Evolutionary conservation across 2,797 vertebrate genomes (phyloP).

Genomic region (Distichodus sexfasciatus): DNA sequence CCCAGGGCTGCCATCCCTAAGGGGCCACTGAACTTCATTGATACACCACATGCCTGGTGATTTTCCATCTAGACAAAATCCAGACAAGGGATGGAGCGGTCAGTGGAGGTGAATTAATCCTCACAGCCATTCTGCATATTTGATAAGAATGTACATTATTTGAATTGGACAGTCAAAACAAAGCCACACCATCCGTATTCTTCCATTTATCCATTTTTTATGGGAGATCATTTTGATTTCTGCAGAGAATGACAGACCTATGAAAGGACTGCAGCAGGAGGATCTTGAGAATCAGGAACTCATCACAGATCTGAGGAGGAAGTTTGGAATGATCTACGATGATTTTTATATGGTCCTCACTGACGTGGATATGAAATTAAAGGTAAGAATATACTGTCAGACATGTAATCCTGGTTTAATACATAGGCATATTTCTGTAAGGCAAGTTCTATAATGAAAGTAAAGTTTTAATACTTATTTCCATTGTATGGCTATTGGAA

Average conservation of each 20-base stretch:
- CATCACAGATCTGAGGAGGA: conserved; percentile 89
- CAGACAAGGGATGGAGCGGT: not conserved
- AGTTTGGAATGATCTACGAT: conserved; percentile 90
- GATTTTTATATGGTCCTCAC: conserved; percentile 97
- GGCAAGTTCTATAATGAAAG: not conserved
- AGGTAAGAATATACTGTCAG: too few species aligned
- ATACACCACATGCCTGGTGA: conserved; percentile 26
- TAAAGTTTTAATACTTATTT: not conserved
- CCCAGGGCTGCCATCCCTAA: not conserved
- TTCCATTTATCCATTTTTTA: too few species aligned
- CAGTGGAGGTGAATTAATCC: not conserved
- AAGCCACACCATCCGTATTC: conserved; percentile 16
- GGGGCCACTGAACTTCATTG: conserved; percentile 1
- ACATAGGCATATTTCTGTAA: not conserved
- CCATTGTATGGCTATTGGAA: too few species aligned
- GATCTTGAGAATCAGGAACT: conserved; percentile 91
- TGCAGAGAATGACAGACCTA: conserved; percentile 92
- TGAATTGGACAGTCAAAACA: not conserved
- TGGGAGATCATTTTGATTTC: too few species aligned
- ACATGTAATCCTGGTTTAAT: too few species aligned
- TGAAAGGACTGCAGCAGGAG: conserved; percentile 91
- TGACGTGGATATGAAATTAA: conserved; percentile 89
- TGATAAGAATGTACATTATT: not conserved
- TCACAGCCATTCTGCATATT: not conserved
- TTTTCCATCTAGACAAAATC: conserved; percentile 29